phyloP scores from a whole-genome alignment of 2,113 vertebrate species.

The Carlito syrichta region DNA sequence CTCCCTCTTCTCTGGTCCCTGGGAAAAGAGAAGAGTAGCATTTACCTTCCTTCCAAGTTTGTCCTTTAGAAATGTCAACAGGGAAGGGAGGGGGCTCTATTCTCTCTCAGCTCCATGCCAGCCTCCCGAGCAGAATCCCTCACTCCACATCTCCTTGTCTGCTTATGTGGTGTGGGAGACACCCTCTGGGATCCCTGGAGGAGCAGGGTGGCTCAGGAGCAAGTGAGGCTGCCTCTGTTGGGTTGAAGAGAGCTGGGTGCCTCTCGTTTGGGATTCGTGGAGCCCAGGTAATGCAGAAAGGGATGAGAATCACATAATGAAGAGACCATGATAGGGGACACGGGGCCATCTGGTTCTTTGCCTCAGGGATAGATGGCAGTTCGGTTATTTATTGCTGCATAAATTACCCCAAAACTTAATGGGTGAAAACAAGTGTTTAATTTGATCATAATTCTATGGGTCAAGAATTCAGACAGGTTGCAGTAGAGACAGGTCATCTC shows the following conservation, averaged over 20 bases:
- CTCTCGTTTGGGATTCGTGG: background rate
- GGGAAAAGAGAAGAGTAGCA: slow-evolving; percentile 64
- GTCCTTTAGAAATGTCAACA: slow-evolving; percentile 71
- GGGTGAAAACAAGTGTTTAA: background rate
- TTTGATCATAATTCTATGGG: background rate
- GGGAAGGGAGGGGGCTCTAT: slow-evolving; percentile 25
- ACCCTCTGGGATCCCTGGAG: background rate
- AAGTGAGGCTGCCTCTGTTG: background rate
- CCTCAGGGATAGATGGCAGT: background rate
- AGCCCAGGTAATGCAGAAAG: background rate
- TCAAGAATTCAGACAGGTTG: background rate
- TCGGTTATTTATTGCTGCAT: background rate
- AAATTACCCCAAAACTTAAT: background rate
- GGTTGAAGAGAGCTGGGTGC: background rate
- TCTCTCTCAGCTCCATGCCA: background rate
- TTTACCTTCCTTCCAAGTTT: slow-evolving; percentile 72
- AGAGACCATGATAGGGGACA: background rate
- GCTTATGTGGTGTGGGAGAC: background rate
- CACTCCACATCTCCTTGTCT: background rate
- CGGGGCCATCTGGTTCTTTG: background rate
- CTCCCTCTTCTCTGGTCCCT: slow-evolving; percentile 22
- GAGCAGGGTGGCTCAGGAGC: background rate
- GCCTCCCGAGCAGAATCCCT: background rate
- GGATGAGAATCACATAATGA: background rate
- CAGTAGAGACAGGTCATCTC: background rate